Evolutionary conservation across 2,113 vertebrate species (phyloP).

Genomic region (Cyanistes caeruleus): DNA sequence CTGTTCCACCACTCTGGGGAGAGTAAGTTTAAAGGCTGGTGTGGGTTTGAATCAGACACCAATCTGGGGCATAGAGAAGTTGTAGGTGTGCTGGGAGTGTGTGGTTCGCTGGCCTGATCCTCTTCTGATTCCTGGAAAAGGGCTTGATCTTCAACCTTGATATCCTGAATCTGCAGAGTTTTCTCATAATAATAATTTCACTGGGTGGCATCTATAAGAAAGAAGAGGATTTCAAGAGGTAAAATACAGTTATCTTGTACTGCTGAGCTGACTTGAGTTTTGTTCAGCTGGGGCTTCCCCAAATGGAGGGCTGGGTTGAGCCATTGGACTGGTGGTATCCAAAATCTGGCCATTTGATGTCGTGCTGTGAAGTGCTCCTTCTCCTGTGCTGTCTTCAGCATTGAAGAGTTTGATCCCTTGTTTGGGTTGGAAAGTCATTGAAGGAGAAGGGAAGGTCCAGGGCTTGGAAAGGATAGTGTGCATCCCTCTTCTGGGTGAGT

Average conservation of each 20-base stretch:
- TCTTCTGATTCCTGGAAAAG: background rate
- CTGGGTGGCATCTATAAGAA: background rate
- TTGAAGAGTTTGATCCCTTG: background rate
- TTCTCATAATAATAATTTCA: background rate
- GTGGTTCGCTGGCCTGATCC: background rate
- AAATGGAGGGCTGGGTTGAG: background rate
- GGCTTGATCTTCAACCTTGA: background rate
- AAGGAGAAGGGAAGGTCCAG: background rate
- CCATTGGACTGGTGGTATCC: background rate
- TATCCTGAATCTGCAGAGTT: background rate
- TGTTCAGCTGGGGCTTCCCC: background rate
- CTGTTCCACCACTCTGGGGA: background rate
- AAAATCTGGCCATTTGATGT: background rate
- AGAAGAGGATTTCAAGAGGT: background rate
- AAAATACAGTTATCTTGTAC: background rate
- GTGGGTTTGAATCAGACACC: background rate
- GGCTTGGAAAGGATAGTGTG: background rate
- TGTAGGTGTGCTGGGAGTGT: background rate
- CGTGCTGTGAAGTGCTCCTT: background rate
- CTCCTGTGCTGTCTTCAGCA: background rate
- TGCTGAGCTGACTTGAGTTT: background rate
- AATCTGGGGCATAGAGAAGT: background rate
- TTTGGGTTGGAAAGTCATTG: background rate
- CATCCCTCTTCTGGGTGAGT: background rate
- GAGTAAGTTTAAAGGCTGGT: background rate